Conservation (phyloP, 1,140 invertebrate genomes). For the Pseudomyrmex pallidus region DNA sequence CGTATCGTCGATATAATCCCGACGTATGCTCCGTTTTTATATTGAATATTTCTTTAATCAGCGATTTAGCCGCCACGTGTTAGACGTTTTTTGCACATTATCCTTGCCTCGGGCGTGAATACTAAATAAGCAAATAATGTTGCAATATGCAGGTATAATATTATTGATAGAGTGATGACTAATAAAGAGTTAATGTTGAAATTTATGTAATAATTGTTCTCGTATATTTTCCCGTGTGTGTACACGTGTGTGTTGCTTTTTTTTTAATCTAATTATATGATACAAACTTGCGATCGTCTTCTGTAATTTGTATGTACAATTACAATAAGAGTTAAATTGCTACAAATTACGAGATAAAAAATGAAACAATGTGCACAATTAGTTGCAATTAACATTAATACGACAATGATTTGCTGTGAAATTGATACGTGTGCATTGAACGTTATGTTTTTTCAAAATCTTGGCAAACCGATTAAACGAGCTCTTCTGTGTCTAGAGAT, state of each 20-base stretch:
- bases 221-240: too few species aligned
- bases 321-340: not conserved
- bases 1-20: conserved; percentile 19
- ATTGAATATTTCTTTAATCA: conserved; percentile 9
- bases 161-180: not conserved
- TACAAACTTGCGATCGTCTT: not conserved
- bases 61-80: not conserved
- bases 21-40: conserved; percentile 2
- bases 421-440: not conserved
- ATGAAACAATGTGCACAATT: not conserved
- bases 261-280: not conserved
- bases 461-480: not conserved
- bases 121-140: not conserved
- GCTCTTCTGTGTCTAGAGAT: too few species aligned
- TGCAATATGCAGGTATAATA: not conserved
- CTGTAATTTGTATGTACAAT: conserved; percentile 6
- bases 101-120: not conserved
- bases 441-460: too few species aligned
- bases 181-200: too few species aligned
- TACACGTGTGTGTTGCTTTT: not conserved
- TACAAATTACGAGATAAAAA: conserved; percentile 13
- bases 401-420: not conserved
- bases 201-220: too few species aligned
- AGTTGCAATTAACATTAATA: not conserved
- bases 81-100: not conserved